phyloP scores from a whole-genome alignment of 64 coral and sea anemone genomes.

The Pocillopora verrucosa region DNA sequence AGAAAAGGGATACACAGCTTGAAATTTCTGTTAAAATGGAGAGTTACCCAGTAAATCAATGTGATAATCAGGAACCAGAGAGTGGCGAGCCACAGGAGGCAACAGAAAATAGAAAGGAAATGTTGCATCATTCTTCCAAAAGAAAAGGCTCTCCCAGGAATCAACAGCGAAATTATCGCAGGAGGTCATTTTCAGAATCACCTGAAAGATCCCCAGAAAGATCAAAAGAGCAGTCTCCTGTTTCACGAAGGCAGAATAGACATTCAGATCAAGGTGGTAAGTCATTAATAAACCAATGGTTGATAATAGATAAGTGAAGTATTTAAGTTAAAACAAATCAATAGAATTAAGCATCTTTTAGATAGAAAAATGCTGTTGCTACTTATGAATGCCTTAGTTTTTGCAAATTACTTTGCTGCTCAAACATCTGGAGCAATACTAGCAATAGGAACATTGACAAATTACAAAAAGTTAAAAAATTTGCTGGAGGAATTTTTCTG shows the following conservation, averaged over 20 bases:
- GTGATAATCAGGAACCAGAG: not conserved
- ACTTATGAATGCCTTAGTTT: no score
- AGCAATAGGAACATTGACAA: no score
- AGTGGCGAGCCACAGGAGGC: not conserved
- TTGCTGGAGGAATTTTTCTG: no score
- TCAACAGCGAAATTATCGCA: slow-evolving; percentile 17
- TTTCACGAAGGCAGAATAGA: slow-evolving; percentile 9
- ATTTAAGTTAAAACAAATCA: no score
- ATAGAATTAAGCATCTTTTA: no score
- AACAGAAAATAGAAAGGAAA: not conserved
- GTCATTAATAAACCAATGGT: not conserved
- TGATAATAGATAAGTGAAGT: not conserved
- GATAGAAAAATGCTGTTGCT: no score
- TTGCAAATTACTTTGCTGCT: no score
- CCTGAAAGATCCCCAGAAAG: slow-evolving; percentile 26
- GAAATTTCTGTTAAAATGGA: not conserved
- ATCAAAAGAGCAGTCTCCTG: slow-evolving; percentile 5
- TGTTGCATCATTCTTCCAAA: not conserved
- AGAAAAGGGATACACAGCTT: no score
- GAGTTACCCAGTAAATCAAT: not conserved
- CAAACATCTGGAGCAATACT: no score
- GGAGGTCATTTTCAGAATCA: slow-evolving; percentile 25
- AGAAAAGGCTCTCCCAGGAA: not conserved
- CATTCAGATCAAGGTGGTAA: slow-evolving; percentile 39
- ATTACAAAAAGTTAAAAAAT: no score